Percentiles rank a stretch among this genome's conserved stretches.
Evolutionary conservation across 2,797 vertebrate species (phyloP).

Genomic region (Thaleichthys pacificus): DNA sequence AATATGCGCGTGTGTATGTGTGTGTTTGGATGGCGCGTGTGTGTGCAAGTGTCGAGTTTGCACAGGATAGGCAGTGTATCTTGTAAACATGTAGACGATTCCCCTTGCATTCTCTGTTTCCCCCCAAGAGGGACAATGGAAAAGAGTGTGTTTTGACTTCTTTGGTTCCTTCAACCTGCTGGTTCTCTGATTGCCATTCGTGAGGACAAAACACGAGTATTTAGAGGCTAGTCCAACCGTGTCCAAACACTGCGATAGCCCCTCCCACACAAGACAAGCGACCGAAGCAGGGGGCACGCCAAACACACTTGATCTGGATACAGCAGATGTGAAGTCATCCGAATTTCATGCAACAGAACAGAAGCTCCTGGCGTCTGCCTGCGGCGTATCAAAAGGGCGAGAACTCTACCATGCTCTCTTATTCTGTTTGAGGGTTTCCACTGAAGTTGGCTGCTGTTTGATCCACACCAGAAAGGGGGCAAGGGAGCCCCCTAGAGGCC

Average conservation of each 20-base stretch:
- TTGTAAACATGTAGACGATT: constrained; percentile 47
- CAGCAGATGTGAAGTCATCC: constrained; percentile 33
- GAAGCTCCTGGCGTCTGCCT: constrained; percentile 58
- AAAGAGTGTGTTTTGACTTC: not conserved
- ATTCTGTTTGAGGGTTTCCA: constrained; percentile 65
- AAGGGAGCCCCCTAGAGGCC: constrained; percentile 66
- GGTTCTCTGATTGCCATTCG: constrained; percentile 33
- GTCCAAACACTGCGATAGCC: not conserved
- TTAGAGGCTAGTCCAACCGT: not conserved
- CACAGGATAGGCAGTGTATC: constrained; percentile 38
- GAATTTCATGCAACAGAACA: constrained; percentile 41
- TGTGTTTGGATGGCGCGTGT: constrained; percentile 11
- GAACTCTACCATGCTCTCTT: constrained; percentile 57
- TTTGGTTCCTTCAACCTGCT: constrained; percentile 16
- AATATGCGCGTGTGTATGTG: constrained; percentile 25
- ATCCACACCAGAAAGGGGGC: constrained; percentile 63
- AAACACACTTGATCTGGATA: constrained; percentile 42
- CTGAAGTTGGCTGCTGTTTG: constrained; percentile 53
- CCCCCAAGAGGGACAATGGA: not conserved
- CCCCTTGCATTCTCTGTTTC: constrained; percentile 23
- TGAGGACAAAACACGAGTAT: constrained; percentile 25
- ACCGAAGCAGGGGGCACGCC: constrained; percentile 15
- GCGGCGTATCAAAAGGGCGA: constrained; percentile 34
- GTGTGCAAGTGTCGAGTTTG: not conserved
- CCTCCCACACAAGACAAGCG: not conserved